Base-by-base conservation (phyloP, 1,140 invertebrate species). In the Bilobella aurantiaca region DNA sequence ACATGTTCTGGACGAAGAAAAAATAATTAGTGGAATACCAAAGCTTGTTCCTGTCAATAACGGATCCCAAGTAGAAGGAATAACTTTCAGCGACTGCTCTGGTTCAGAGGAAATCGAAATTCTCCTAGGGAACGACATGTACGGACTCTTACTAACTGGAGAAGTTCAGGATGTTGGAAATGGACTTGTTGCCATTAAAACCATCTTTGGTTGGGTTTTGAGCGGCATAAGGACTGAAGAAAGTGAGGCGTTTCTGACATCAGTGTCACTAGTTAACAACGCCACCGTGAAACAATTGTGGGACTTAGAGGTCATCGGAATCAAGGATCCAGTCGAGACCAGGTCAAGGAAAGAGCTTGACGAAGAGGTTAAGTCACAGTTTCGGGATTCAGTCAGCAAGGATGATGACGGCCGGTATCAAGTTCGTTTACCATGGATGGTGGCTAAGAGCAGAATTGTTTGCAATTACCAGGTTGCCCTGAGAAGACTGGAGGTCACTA, bases 261-360 rank as follows among this genome's bases (percentile, higher is more conserved):
- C 3, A 34, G 27, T 18, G 63, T 68, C 1, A 68, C 75, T 65
- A 72, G 74, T 32, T 27, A 64, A 0, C 60, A 37, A 8, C 58
- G 67, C 16, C 58, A 66, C 67, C 14, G 61, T 76, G 28, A 62
- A 65, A 0, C 72, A 77, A 34, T 72, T 79, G 23, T 79, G 77
- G 75, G 30, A 47, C 18, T 62, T 78, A 30, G 77, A 78, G 58
- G 68, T 71, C 31, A 30, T 78, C 3, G 76, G 76, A 37, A 77
- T 78, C 46, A 61, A 12, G 16, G 75, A 79, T 66, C 76, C 76
- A 0, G 62, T 68, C 23, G 67, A 74, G 63, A 75, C 71, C 56
- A 62, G 70, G 66, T 53, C 70, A 34, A n/a, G 56, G 56, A 34
- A 63, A 14, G 73, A 75, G 56, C 25, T 64, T 12, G 64, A 75